phyloP scores from a whole-genome alignment of 2,888 invertebrate species.

The Drosophila multiciliata region DNA sequence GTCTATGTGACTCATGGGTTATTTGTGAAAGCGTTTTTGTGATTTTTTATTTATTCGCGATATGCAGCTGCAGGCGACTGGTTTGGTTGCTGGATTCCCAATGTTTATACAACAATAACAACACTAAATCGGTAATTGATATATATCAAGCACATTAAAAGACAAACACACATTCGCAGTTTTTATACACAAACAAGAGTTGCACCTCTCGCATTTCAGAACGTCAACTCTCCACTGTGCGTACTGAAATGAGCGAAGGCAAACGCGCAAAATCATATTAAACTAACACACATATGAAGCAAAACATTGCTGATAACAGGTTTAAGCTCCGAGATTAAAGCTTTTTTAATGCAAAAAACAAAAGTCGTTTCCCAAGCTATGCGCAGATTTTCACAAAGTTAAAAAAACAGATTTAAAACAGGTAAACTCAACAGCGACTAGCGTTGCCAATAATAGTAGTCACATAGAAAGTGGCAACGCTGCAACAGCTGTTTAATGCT shows the following conservation, averaged over 20 bases:
- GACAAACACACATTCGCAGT: neutral
- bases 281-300: neutral
- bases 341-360: conserved; percentile 29
- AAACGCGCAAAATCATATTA: conserved; percentile 28
- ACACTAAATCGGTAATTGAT: conserved; percentile 21
- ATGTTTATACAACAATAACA: conserved; percentile 64
- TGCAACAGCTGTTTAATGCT: conserved; percentile 31
- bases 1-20: conserved; percentile 75
- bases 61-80: conserved; percentile 10
- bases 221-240: conserved; percentile 42
- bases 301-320: conserved; percentile 64
- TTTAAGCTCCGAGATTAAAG: conserved; percentile 58
- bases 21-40: conserved; percentile 59
- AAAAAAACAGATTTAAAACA: conserved; percentile 30
- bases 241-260: conserved; percentile 49
- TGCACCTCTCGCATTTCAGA: conserved; percentile 7
- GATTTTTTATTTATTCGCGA: conserved; percentile 50
- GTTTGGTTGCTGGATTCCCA: conserved; percentile 40
- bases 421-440: conserved; percentile 22
- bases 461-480: conserved; percentile 29
- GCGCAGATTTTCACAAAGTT: conserved; percentile 25
- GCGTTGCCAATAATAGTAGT: conserved; percentile 15
- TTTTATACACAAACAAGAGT: conserved; percentile 3
- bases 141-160: conserved; percentile 24
- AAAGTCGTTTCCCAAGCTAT: neutral